Conservation (phyloP, 2,888 invertebrate genomes). For the Podabrus alpinus region DNA sequence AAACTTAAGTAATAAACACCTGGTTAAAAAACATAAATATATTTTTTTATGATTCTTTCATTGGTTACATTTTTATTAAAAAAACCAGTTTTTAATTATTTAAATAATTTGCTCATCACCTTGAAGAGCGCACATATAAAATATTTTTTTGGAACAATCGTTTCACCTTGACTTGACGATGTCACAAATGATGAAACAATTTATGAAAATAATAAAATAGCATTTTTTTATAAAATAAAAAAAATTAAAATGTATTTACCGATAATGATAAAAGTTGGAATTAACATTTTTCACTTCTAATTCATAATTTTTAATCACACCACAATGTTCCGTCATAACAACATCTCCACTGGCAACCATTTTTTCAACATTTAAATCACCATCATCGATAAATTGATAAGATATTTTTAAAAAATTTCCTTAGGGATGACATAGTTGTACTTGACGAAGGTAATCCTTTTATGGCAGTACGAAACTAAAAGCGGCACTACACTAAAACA, state of each 20-base stretch:
- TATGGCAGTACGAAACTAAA: neutral
- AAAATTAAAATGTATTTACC: conserved; percentile 2
- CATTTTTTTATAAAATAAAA: neutral
- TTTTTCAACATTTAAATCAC: conserved; percentile 14
- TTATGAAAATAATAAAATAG: neutral
- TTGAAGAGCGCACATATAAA: neutral
- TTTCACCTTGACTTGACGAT: neutral
- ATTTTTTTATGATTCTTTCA: neutral
- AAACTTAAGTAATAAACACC: too few species aligned
- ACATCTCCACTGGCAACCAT: conserved; percentile 45
- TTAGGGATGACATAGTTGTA: neutral
- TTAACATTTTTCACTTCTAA: conserved; percentile 3
- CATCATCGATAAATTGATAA: neutral
- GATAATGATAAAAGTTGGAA: conserved; percentile 13
- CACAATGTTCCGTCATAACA: conserved; percentile 29
- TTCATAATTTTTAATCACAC: conserved; percentile 9
- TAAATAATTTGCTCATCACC: neutral
- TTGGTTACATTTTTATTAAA: neutral
- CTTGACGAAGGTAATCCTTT: neutral
- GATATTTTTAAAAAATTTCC: neutral
- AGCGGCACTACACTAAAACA: neutral
- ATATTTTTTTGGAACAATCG: neutral
- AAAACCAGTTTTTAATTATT: neutral
- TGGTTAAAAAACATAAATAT: neutral
- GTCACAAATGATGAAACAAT: neutral